Base-by-base conservation (phyloP, 2,113 vertebrate genomes). In the Hoplias malabaricus region DNA sequence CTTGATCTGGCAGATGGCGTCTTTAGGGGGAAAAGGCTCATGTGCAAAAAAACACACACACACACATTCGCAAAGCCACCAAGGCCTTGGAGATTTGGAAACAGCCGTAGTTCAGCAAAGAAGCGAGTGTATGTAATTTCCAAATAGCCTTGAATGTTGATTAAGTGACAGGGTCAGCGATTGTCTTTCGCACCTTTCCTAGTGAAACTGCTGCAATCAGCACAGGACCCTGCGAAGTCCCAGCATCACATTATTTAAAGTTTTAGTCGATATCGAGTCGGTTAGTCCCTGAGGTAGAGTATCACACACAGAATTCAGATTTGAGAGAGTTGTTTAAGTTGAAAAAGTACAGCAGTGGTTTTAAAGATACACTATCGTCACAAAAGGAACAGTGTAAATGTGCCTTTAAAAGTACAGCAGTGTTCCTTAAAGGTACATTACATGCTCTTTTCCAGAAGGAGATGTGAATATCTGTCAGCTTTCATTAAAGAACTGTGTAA, bases 41-140 rank as follows among this genome's bases (percentile, higher is more conserved):
- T 11, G 62, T 9, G 48, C 68, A 69, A 69, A 59, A 25, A 74
- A 69, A 82, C 62, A n/a, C n/a, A n/a, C n/a, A n/a, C 54, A 66
- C 77, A 65, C 46, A 38, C 40, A 61, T 63, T 34, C 33, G 12
- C 23, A 5, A 21, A 5, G 72, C 56, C 57, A 56, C 62, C 8
- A 1, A 62, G 59, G 54, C 71, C 71, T 71, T 75, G 61, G 59
- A 74, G 31, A 43, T 16, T 29, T 8, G 42, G 54, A 48, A 29
- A 50, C 63, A 70, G 21, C 36, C 59, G 63, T 31, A 75, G 77
- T 78, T 74, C 57, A 48, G 68, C 76, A 66, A 46, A 53, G 75
- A 74, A 63, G n/a, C 27, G 48, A 38, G 71, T 69, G 48, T 12
- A 62, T 48, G 68, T 0, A 33, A 21, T 74, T 69, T 74, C 33